Percentiles rank a stretch among this genome's conserved stretches.
Conservation (phyloP, 2,113 vertebrate genomes). For the Haplotaxodon microlepis region DNA sequence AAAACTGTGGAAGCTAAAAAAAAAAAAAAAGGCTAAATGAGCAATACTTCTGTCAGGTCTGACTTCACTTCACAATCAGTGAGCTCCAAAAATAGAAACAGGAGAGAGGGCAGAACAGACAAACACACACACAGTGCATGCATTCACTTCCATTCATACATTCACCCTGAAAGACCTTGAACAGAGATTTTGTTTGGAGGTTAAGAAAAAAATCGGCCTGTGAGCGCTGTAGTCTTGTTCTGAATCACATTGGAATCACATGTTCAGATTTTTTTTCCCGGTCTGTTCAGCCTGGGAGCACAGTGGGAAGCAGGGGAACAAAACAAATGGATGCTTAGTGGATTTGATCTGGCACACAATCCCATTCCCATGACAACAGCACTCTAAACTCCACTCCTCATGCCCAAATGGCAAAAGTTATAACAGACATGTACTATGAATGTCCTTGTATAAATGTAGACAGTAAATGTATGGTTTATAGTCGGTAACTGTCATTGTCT, state of each 20-base stretch:
- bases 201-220: not conserved
- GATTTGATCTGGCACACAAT: conserved; percentile 27
- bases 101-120: not conserved
- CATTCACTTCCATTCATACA: not conserved
- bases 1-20: not conserved
- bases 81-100: conserved; percentile 33
- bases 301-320: conserved; percentile 25
- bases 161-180: not conserved
- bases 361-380: conserved; percentile 63
- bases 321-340: conserved; percentile 44
- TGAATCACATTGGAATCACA: not conserved
- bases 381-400: not conserved
- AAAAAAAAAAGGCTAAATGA: not conserved
- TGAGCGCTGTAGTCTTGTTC: not conserved
- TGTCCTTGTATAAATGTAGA: not conserved
- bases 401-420: conserved; percentile 25
- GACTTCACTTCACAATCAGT: conserved; percentile 37
- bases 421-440: not conserved
- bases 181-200: not conserved
- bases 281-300: not conserved
- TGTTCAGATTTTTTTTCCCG: rapidly evolving
- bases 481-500: not conserved
- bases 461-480: not conserved
- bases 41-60: conserved; percentile 3
- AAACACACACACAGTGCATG: not conserved